Percentiles rank a stretch among this genome's conserved stretches.
These are phyloP conservation scores for Cuniculus paca DNA, from an alignment of 2,797 vertebrate genomes.

Conservation along the genomic window DNA sequence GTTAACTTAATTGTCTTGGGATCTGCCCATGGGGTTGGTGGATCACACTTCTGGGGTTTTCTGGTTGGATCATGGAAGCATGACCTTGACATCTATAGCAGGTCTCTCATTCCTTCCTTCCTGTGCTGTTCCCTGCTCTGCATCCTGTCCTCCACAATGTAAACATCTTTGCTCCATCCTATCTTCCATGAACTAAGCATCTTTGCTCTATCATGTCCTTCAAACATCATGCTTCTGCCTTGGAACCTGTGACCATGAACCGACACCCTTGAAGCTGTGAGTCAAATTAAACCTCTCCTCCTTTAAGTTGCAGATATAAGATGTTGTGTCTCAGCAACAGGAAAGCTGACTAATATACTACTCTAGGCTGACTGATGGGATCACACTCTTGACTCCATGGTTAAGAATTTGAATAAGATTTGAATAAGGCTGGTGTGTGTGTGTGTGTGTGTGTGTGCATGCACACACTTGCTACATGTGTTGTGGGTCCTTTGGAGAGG, in stretches of 20 bases:
- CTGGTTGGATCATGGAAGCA: background rate
- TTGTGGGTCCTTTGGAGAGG: background rate
- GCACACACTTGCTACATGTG: background rate
- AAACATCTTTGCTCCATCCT: background rate
- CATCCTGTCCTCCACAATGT: background rate
- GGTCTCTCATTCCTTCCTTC: background rate
- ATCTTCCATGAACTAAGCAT: background rate
- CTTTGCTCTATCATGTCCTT: background rate
- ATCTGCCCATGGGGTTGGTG: background rate
- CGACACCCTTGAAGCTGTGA: background rate
- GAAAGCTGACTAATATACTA: background rate
- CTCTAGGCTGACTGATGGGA: background rate
- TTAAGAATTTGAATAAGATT: background rate
- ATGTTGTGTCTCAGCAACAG: background rate
- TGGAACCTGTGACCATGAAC: background rate
- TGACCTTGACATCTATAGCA: no score
- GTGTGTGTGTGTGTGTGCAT: fast-evolving
- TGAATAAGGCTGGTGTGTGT: no score
- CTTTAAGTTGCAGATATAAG: background rate
- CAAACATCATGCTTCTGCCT: background rate
- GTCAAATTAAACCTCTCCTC: background rate
- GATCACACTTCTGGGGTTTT: background rate
- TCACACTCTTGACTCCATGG: fast-evolving
- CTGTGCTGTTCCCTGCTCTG: background rate
- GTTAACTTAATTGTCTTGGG: background rate